Conservation (phyloP, 2,888 invertebrate species). For the Drosophila trichaetosa region DNA sequence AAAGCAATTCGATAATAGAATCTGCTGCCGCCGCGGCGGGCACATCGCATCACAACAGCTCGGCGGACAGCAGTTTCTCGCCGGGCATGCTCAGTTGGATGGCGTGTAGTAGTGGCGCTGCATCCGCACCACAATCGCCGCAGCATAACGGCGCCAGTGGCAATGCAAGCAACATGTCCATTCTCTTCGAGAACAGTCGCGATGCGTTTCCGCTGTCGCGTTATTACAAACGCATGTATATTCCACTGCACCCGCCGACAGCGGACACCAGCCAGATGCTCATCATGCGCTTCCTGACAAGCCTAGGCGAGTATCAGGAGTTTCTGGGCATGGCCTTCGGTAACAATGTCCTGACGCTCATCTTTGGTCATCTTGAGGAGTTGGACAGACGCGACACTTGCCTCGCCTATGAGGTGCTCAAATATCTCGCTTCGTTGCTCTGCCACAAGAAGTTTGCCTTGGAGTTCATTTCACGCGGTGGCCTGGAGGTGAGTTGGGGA, state of each 20-base stretch:
- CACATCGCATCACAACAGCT: conserved; percentile 40
- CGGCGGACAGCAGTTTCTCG: conserved; percentile 65
- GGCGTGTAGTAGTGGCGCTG: conserved; percentile 62
- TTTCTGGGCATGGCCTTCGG: conserved; percentile 97
- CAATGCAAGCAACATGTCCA: conserved; percentile 82
- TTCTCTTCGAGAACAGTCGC: conserved; percentile 83
- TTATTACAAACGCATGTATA: conserved; percentile 85
- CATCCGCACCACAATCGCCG: conserved; percentile 83
- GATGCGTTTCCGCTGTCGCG: conserved; percentile 78
- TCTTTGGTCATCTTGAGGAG: conserved; percentile 95
- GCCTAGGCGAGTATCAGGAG: conserved; percentile 99
- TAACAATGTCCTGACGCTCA: conserved; percentile 94
- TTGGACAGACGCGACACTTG: conserved; percentile 95
- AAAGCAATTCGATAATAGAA: conserved; percentile 52
- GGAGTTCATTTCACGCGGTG: conserved; percentile 96
- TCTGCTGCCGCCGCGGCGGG: background rate
- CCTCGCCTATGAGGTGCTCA: conserved; percentile 97
- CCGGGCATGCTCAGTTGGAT: conserved; percentile 83
- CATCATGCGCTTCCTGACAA: conserved; percentile 96
- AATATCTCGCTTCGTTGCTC: conserved; percentile 96
- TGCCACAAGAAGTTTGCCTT: conserved; percentile 99
- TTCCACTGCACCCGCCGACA: conserved; percentile 95
- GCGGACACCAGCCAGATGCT: conserved; percentile 95
- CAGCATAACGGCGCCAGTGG: conserved; percentile 66
- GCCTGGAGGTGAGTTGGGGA: conserved; percentile 88